Conservation (phyloP, 2,888 invertebrate genomes). For the Asteroscopus sphinx region DNA sequence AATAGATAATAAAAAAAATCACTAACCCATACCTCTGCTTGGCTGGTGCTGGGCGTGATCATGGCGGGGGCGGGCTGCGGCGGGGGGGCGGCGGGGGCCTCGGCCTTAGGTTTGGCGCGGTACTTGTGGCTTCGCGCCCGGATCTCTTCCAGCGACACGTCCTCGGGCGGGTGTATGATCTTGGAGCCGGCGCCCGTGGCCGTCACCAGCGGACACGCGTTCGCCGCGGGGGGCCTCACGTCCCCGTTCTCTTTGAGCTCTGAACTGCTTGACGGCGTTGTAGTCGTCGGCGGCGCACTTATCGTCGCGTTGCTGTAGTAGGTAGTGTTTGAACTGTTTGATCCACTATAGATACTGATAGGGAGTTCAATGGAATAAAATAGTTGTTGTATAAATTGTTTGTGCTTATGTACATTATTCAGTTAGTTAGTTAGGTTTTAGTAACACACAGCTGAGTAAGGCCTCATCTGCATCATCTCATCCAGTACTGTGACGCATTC, state of each 20-base stretch:
- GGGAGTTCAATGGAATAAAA: conserved; percentile 35
- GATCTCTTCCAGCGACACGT: conserved; percentile 96
- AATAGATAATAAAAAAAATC: conserved; percentile 49
- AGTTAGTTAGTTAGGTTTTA: not conserved
- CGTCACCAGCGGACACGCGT: conserved; percentile 90
- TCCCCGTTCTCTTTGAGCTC: conserved; percentile 85
- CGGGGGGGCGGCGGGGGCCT: conserved; percentile 58
- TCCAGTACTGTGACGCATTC: not conserved
- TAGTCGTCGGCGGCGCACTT: conserved; percentile 92
- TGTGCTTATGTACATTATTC: too few species aligned
- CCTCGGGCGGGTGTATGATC: conserved; percentile 98
- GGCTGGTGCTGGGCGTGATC: conserved; percentile 79
- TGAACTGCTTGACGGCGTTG: conserved; percentile 67
- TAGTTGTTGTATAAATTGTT: conserved; percentile 4
- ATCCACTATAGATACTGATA: conserved; percentile 51
- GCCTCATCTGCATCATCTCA: not conserved
- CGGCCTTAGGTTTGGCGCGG: conserved; percentile 78
- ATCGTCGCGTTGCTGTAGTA: conserved; percentile 92
- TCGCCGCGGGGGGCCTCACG: conserved; percentile 79
- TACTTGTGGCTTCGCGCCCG: conserved; percentile 93
- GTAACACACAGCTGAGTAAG: not conserved
- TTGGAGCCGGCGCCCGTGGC: conserved; percentile 96
- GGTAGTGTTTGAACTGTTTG: conserved; percentile 49
- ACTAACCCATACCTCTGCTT: conserved; percentile 80
- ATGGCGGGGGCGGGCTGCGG: conserved; percentile 61